A percentile compares a stretch with the other conserved stretches of the same genome.
These are phyloP conservation scores for Hemithea aestivaria DNA, from an alignment of 2,888 invertebrate species.

Conservation along the genomic window DNA sequence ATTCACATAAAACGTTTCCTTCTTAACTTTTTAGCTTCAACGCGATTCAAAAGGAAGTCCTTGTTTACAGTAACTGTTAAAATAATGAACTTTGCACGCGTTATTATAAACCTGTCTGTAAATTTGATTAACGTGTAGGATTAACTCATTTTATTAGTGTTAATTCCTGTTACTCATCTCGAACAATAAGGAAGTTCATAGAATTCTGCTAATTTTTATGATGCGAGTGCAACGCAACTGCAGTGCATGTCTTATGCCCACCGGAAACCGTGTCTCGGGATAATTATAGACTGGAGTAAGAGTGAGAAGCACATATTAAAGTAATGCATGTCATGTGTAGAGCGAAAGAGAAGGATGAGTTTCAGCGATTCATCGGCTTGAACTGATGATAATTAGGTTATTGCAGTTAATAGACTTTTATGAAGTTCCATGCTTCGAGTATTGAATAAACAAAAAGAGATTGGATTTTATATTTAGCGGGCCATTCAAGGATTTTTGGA, in stretches of 20 bases:
- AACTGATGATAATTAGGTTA: conserved; percentile 46
- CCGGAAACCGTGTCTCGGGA: conserved; percentile 68
- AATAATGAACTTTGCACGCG: too few relatives aligned
- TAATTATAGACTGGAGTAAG: conserved; percentile 66
- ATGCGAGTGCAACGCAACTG: conserved; percentile 46
- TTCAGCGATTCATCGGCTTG: conserved; percentile 32
- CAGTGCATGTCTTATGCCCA: conserved; percentile 45
- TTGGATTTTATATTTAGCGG: too few relatives aligned
- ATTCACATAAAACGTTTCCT: too few relatives aligned
- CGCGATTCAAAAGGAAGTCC: too few relatives aligned
- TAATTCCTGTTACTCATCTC: conserved; percentile 14
- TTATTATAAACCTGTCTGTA: too few relatives aligned
- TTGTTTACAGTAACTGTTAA: too few relatives aligned
- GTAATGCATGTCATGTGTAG: conserved; percentile 27
- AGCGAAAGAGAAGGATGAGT: conserved; percentile 37
- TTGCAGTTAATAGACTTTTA: conserved; percentile 20
- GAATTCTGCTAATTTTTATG: conserved; percentile 44
- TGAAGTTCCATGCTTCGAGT: conserved; percentile 26
- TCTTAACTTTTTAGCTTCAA: too few relatives aligned
- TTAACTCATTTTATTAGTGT: conserved; percentile 3
- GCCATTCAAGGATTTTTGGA: too few relatives aligned
- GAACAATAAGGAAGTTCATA: conserved; percentile 13
- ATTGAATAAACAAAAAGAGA: conserved; percentile 12
- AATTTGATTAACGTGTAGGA: not conserved
- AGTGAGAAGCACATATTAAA: conserved; percentile 50